Conservation (phyloP, 2,113 vertebrate species). For the Elephas maximus region DNA sequence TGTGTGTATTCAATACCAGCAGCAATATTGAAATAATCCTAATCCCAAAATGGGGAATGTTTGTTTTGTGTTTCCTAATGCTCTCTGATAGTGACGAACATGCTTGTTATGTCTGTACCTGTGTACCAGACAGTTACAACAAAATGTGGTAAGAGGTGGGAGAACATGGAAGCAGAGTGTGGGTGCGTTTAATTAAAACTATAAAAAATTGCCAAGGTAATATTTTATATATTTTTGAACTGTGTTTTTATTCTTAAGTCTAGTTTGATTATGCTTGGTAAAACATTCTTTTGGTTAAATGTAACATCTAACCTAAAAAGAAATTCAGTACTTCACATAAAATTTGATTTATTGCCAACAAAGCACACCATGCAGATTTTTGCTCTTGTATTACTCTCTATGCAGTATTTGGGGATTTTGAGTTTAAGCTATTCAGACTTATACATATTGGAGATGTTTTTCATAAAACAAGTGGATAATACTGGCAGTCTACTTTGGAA, state of each 20-base stretch:
- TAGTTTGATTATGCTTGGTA: constrained; percentile 24
- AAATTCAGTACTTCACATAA: constrained; percentile 47
- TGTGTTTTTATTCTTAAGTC: constrained; percentile 35
- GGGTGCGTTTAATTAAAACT: neutral
- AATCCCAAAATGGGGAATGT: constrained; percentile 2
- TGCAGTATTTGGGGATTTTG: neutral
- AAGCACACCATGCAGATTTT: constrained; percentile 39
- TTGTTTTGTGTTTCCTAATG: constrained; percentile 11
- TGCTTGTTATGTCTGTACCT: neutral
- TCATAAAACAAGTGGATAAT: neutral
- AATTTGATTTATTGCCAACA: constrained; percentile 47
- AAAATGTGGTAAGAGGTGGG: neutral
- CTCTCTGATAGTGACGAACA: neutral
- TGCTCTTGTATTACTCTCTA: constrained; percentile 8
- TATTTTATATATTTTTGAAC: constrained; percentile 20
- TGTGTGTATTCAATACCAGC: neutral
- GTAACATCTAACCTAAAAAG: neutral
- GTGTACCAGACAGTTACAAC: neutral
- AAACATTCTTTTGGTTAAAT: constrained; percentile 50
- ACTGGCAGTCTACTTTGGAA: neutral
- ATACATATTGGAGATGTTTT: constrained; percentile 39
- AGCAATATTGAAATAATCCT: neutral
- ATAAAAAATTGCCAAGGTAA: neutral
- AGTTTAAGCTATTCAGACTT: neutral
- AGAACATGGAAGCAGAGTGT: neutral